Base-by-base conservation (phyloP, 2,113 vertebrate genomes). In the Tachysurus vachellii region DNA sequence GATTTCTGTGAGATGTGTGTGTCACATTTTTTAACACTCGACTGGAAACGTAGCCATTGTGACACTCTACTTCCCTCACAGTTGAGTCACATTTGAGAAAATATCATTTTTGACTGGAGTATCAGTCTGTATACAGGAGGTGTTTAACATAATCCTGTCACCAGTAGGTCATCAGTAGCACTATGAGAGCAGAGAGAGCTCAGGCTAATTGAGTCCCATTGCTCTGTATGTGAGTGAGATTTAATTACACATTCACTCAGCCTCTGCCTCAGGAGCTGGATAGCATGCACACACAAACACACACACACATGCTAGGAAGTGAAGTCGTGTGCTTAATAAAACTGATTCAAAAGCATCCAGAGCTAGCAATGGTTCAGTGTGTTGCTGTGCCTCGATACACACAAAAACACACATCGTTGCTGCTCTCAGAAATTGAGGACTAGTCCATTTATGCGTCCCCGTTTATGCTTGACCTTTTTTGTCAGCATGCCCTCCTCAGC, bases 161-260 rank as follows among this genome's bases (percentile, higher is more conserved):
- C 61, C 79, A 66, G 83, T 61, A 79, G 84, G 80, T 61, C 88
- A 83, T 79, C 80, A 59, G 53, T 79, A 70, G 61, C 61, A 83
- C 36, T 16, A 62, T 70, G 80, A 85, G 2, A 71, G 31, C 28
- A 26, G 50, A 84, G 17, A 70, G 84, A 68, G 31, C 66, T 57
- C 76, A 88, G 9, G 23, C 85, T 86, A 86, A 86, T 86, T 86
- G 75, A 80, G 73, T 83, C 80, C 70, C 59, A 68, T 64, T 79
- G 88, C 56, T 79, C 71, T 71, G 80, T 86, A 70, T 81, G 75
- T 86, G 81, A 84, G 53, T 50, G 85, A 86, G 80, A 85, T 83
- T 86, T 89, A 86, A 89, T 86, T 86, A 86, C 88, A 88, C 70
- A 42, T 75, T 85, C 62, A 21, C 26, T 21, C 85, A 57, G 62